Evolutionary conservation across 2,888 invertebrate genomes (phyloP).

Genomic region (Leptopilina drosophilae): DNA sequence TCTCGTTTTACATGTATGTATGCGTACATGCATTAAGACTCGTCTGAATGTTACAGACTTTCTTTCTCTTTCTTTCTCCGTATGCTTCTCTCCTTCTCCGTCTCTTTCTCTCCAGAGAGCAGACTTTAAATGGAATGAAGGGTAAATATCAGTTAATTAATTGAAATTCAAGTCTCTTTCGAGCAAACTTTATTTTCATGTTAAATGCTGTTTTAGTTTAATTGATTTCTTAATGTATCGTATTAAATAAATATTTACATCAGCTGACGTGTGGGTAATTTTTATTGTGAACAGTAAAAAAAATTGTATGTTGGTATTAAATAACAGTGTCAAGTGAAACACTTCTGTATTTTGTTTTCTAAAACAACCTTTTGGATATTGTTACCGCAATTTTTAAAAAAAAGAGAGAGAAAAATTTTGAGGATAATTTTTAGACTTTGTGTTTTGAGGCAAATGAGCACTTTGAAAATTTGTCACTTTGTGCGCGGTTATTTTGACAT

Average conservation of each 20-base stretch:
- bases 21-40: conserved; percentile 1
- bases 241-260: not conserved
- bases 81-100: too few relatives aligned
- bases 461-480: too few relatives aligned
- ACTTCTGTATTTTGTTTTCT: too few relatives aligned
- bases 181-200: conserved; percentile 47
- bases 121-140: conserved; percentile 8
- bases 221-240: not conserved
- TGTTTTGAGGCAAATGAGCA: too few relatives aligned
- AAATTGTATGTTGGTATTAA: too few relatives aligned
- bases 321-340: too few relatives aligned
- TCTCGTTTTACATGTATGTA: conserved; percentile 36
- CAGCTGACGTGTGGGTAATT: not conserved
- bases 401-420: too few relatives aligned
- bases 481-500: too few relatives aligned
- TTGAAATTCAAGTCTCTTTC: conserved; percentile 19
- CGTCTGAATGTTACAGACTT: not conserved
- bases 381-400: too few relatives aligned
- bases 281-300: not conserved
- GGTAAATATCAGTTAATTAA: conserved; percentile 29
- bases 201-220: conserved; percentile 13
- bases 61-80: too few relatives aligned
- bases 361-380: too few relatives aligned
- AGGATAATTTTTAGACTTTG: too few relatives aligned
- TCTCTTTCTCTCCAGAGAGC: not conserved